phyloP scores from a whole-genome alignment of 2,113 vertebrate species.

The Pandion haliaetus region DNA sequence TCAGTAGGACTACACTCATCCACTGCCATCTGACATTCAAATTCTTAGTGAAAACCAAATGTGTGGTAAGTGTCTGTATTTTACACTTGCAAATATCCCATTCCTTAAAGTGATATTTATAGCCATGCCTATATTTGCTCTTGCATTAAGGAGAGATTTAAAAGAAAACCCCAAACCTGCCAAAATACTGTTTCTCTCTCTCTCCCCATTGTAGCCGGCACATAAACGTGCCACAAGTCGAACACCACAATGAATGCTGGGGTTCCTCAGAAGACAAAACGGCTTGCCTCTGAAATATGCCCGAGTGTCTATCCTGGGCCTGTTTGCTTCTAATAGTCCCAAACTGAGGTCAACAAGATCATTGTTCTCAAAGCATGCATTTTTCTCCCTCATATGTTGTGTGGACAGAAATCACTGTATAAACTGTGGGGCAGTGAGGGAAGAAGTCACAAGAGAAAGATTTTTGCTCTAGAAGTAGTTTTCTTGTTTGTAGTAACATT shows the following conservation, averaged over 20 bases:
- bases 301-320: not conserved
- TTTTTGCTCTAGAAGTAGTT: not conserved
- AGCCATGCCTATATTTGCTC: not conserved
- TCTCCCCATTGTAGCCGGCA: not conserved
- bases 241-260: not conserved
- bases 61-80: not conserved
- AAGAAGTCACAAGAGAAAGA: not conserved
- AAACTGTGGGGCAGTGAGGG: not conserved
- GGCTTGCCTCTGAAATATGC: not conserved
- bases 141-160: not conserved
- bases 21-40: not conserved
- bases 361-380: not conserved
- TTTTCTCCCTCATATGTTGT: not conserved
- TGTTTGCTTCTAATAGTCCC: not conserved
- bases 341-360: not conserved
- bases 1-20: not conserved
- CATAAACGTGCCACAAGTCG: not conserved
- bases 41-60: not conserved
- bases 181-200: not conserved
- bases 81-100: not conserved
- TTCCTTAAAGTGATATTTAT: not conserved
- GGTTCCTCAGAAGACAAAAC: not conserved
- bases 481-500: not conserved
- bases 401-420: not conserved
- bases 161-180: not conserved